These are phyloP conservation scores for Leucosticte australis DNA, from an alignment of 2,113 vertebrate genomes.

Conservation along the genomic window DNA sequence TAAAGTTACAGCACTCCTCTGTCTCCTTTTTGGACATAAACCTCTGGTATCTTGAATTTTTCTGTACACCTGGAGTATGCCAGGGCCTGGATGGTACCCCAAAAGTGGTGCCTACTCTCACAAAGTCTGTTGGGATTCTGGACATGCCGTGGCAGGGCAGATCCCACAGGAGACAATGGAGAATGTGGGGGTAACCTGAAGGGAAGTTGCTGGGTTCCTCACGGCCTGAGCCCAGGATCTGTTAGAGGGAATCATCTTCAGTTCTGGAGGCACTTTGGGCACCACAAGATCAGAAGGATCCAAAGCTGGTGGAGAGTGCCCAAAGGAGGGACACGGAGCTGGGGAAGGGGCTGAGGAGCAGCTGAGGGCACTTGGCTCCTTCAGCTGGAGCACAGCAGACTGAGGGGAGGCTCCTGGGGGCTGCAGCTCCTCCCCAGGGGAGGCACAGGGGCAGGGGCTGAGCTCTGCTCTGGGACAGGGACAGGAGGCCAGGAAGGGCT, in stretches of 20 bases:
- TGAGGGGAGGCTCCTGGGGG: not conserved
- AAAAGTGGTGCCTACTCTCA: not conserved
- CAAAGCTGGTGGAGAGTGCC: not conserved
- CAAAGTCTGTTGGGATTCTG: not conserved
- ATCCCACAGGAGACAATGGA: not conserved
- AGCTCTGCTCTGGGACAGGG: not conserved
- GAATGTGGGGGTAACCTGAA: not conserved
- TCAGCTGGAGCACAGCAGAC: not conserved
- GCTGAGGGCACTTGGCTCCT: not conserved
- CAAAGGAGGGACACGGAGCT: not conserved
- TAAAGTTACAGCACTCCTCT: not conserved
- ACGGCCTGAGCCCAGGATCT: not conserved
- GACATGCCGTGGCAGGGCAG: rapidly evolving
- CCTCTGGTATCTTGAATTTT: not conserved
- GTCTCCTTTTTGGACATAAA: not conserved
- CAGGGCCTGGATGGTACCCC: not conserved
- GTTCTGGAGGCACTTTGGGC: not conserved
- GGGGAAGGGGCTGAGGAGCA: not conserved
- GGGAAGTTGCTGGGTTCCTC: not conserved
- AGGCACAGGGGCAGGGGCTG: not conserved
- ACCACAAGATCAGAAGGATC: not conserved
- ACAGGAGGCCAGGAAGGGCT: not conserved
- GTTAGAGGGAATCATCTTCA: not conserved
- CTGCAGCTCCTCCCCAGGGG: not conserved
- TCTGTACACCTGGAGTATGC: not conserved